phyloP scores from a whole-genome alignment of 2,113 vertebrate genomes.

The Cryptomyrus ogoouensis region DNA sequence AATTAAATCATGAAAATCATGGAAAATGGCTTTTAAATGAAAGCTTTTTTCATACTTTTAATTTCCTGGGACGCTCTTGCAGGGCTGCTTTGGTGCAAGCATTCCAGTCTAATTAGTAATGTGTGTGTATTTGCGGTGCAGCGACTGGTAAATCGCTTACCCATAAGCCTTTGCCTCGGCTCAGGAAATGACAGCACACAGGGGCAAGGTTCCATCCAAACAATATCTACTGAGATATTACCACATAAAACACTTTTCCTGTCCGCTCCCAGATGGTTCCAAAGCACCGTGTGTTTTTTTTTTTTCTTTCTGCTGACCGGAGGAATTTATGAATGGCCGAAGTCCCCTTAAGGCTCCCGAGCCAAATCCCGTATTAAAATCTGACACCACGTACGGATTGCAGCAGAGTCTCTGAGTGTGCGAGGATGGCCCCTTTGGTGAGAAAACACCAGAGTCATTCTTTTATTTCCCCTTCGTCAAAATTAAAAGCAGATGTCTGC shows the following conservation, averaged over 20 bases:
- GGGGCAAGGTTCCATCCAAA: constrained; percentile 40
- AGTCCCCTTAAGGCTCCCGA: constrained; percentile 37
- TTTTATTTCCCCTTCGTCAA: constrained; percentile 51
- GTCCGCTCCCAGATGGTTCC: constrained; percentile 42
- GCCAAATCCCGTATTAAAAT: constrained; percentile 31
- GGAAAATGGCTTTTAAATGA: constrained; percentile 8
- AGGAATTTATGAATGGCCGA: constrained; percentile 42
- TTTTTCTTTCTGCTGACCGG: constrained; percentile 43
- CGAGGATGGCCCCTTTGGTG: constrained; percentile 36
- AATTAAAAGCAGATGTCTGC: constrained; percentile 66
- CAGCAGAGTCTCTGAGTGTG: constrained; percentile 30
- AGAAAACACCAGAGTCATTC: constrained; percentile 52
- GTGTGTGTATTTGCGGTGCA: constrained; percentile 1
- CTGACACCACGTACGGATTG: constrained; percentile 46
- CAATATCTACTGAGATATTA: constrained; percentile 47
- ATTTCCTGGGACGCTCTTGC: background rate
- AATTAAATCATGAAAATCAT: background rate
- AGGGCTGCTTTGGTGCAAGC: background rate
- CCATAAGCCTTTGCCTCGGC: constrained; percentile 38
- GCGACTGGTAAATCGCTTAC: constrained; percentile 44
- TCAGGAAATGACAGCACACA: constrained; percentile 42
- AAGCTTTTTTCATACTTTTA: background rate
- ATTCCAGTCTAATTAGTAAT: constrained; percentile 3
- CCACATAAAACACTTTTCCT: constrained; percentile 47
- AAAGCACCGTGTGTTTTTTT: constrained; percentile 31